Evolutionary conservation across 1,140 invertebrate genomes (phyloP), one percentile per base, ranked within the genome.

Genomic region (Dreissena polymorpha): DNA sequence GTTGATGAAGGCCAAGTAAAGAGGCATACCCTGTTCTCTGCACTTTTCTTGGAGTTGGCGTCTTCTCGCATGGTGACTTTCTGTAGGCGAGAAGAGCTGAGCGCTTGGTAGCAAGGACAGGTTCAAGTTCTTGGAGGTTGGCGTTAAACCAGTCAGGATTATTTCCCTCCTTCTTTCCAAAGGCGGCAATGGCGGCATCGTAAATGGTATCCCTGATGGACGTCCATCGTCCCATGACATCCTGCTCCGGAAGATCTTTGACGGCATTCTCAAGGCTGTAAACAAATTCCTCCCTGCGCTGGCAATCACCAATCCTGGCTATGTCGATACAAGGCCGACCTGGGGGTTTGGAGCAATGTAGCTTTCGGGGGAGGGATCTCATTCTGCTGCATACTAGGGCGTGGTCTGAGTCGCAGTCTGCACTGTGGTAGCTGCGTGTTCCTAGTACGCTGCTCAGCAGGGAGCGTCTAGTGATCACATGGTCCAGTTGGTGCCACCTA

Each of bases 31-130:
- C 72, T 89, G 86, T 69, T 87, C 86, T 21, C 50, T 53, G 70
- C 86, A 86, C 63, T 88, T 86, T 51, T 88, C 84, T 39, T 87
- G 87, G 0, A 88, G 77, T 70, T 86, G 88, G 7, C 76, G 49
- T 73, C 25, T 53, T 73, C 71, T 73, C 18, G 49, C 49, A n/a
- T 12, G 71, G 10, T 10, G 53, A 16, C 50, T 55, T 57, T 25
- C 57, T 73, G 71, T 21, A 77, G 18, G 21, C 74, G 8, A 29
- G 13, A 12, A 77, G 10, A 29, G 75, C 63, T 21, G 57, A 25
- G 14, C 71, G 8, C 49, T 73, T 73, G 10, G 51, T 12, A 23
- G 50, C 51, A 12, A 73, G 25, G 18, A 55, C 71, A 55, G 71
- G 71, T 27, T 73, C 71, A 16, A 73, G 16, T 16, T n/a, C 51